phyloP scores from a whole-genome alignment of 37 sponge, comb jelly and placozoan species.

The Diacarnus erythraeanus region DNA sequence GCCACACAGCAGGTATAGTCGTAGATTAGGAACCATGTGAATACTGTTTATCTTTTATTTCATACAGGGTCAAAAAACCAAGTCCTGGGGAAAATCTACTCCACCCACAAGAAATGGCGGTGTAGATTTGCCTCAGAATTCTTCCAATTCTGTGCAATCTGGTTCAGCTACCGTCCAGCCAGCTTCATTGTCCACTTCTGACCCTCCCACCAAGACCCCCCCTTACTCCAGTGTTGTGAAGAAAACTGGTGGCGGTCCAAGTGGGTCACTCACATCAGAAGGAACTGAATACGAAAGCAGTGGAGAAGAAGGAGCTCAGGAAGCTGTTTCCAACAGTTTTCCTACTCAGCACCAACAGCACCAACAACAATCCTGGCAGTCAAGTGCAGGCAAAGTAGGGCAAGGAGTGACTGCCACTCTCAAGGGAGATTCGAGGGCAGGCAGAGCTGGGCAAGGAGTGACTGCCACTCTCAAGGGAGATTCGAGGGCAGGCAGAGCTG shows the following conservation, averaged over 20 bases:
- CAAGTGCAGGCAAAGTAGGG: no score
- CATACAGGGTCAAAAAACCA: not conserved
- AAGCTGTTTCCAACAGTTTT: not conserved
- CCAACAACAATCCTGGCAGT: not conserved
- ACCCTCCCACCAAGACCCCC: not conserved
- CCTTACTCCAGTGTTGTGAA: not conserved
- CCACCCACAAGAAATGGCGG: not conserved
- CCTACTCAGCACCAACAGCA: not conserved
- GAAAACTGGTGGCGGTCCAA: conserved; percentile 14
- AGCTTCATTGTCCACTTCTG: no score
- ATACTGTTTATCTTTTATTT: not conserved
- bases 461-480: no score
- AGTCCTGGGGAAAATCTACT: not conserved
- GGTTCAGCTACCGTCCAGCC: no score
- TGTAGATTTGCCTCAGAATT: not conserved
- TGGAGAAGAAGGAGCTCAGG: not conserved
- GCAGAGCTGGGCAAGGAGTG: no score
- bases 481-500: no score
- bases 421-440: no score
- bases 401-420: no score
- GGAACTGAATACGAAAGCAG: conserved; percentile 19
- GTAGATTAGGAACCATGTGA: not conserved
- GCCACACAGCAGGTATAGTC: no score
- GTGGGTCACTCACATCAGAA: conserved; percentile 35
- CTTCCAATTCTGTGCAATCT: not conserved